Evolutionary conservation across 35 echinoderm and acorn worm species (phyloP), one percentile per base, ranked within the genome.

Genomic region (Hemicentrotus pulcherrimus): DNA sequence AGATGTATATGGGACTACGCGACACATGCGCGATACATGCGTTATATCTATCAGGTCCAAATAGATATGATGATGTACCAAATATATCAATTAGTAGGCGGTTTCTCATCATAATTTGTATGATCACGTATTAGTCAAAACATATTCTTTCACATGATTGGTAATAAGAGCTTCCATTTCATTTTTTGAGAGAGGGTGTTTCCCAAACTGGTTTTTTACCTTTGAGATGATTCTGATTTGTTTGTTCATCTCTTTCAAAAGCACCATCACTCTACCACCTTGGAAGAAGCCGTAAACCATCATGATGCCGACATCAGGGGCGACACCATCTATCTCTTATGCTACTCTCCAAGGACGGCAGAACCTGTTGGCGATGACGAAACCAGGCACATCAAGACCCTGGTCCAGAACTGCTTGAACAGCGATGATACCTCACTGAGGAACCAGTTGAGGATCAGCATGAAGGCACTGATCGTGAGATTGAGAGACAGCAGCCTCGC

Each of bases 401-500:
- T 96, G 31, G 18, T 99, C 19, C 91, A 95, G 4, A 35, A 96
- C 31, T 95, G 96, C 91, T 46, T 99, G 31, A 98, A 96, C 91
- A 97, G 96, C 71, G 98, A 99, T 94, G 88, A 91, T 46, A 88
- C 98, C 13, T 52, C 95, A 31, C 97, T 99, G 87, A 70, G 98
- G 22, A 96, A 97, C 46, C 59, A 94, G 12, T 92, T 99, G 52
- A 71, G 95, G 22, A 94, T 61, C 5, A 94, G 95, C 61, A 86
- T 96, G 7, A 98, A 96, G 86, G 78, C 60, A 30, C 61, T 97
- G 15, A n/a, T 99, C 30, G 22, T 85, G 10, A 96, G 97, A 71
- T 85, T 97, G 35, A 94, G 97, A 30, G 95, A 98, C 86, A 96
- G 98, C 86, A 94, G 96, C 47, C 95, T 97, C 0, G 85, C 91